Evolutionary conservation across 2,888 invertebrate species (phyloP), one percentile per base, ranked within the genome.

Genomic region (Morpho deidamia): DNA sequence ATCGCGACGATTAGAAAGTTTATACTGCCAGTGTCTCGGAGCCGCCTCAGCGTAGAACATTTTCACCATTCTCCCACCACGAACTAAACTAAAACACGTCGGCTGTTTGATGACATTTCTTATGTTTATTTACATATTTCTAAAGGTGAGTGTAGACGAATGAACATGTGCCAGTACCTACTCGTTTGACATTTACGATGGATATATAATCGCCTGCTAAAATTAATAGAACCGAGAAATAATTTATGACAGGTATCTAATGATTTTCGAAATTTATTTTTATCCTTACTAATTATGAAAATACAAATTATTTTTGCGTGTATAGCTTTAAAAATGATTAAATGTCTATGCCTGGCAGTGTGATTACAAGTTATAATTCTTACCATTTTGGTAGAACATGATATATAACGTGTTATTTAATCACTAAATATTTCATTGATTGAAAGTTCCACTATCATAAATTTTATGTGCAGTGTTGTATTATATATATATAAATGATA

Each of bases 1-100:
- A 68, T 64, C 75, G 69, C 65, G 59, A 64, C 81, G 83, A 84
- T 85, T 89, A 89, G 89, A 90, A 90, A 90, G 90, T 78, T 70
- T 63, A 65, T 60, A 86, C 87, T 88, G 83, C 64, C 66, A 64
- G 49, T 60, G 41, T 14, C 49, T 49, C 35, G 42, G 32, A 23
- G 11, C 56, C 58, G 55, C 53, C 59, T 66, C 71, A 70, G 64
- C 70, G 69, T 66, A 69, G 72, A 70, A 76, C 80, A 82, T 83
- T 83, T 81, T 78, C 76, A 72, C 74, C 54, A 63, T 71, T 74
- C 81, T 82, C 88, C 88, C 89, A 77, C 89, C 85, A 85, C 84
- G 61, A 66, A 61, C 51, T 56, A 23, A 55, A 49, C 39, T 48
- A 60, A 60, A 65, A 88, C 87, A 87, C 87, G 85, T 86, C 80